phyloP scores from a whole-genome alignment of 2,113 vertebrate species.

The Paraplagusia blochii region DNA sequence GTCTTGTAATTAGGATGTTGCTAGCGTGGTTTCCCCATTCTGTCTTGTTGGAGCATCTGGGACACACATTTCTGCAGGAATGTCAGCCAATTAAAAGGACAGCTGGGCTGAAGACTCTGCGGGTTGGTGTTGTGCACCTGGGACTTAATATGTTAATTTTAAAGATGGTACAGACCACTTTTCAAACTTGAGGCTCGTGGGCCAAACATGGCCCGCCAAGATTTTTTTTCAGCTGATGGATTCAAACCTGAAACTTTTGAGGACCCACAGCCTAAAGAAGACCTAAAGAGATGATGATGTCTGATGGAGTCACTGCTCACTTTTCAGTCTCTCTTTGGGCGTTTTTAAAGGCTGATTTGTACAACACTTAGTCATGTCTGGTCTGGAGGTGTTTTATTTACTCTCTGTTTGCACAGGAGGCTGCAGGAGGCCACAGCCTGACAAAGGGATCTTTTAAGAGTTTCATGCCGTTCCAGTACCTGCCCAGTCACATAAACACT shows the following conservation, averaged over 20 bases:
- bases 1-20: slow-evolving; percentile 67
- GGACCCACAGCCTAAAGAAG: no score
- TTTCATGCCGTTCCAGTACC: slow-evolving; percentile 53
- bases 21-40: slow-evolving; percentile 53
- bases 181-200: neutral
- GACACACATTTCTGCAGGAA: slow-evolving; percentile 57
- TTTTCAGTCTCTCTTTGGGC: no score
- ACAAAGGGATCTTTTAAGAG: slow-evolving; percentile 49
- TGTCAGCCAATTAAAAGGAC: slow-evolving; percentile 45
- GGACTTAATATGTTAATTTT: neutral
- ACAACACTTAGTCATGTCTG: neutral
- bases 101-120: slow-evolving; percentile 40
- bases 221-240: no score
- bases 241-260: no score
- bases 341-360: neutral
- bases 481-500: slow-evolving; percentile 52
- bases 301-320: no score
- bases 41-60: slow-evolving; percentile 56
- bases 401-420: neutral
- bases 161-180: neutral
- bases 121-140: slow-evolving; percentile 4
- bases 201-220: no score
- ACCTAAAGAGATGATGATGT: no score
- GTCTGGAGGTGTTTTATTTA: slow-evolving; percentile 9
- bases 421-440: slow-evolving; percentile 31